These are phyloP conservation scores for Eciton burchellii DNA, from an alignment of 1,140 invertebrate species.

Conservation along the genomic window DNA sequence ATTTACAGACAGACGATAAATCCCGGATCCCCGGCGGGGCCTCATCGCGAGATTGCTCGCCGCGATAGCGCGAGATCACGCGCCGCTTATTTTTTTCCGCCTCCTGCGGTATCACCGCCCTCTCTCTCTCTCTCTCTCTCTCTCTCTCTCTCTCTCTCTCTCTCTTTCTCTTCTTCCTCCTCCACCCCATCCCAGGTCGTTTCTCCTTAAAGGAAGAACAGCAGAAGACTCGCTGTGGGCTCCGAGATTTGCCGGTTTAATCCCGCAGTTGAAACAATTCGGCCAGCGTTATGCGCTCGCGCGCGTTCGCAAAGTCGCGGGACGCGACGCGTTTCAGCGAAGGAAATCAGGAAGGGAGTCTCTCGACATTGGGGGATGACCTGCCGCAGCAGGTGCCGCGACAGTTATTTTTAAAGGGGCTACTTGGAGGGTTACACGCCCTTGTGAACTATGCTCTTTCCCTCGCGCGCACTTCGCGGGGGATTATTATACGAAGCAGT, in stretches of 20 bases:
- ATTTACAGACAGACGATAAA: conserved; percentile 65
- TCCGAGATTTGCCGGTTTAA: conserved; percentile 44
- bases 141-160: not conserved
- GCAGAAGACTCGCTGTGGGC: not conserved
- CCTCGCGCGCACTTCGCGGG: conserved; percentile 66
- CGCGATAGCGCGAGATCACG: conserved; percentile 38
- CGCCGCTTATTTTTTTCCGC: conserved; percentile 47
- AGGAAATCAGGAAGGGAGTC: conserved; percentile 59
- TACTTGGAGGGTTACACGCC: conserved; percentile 74
- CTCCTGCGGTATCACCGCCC: conserved; percentile 43
- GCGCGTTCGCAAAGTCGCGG: not conserved
- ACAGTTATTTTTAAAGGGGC: conserved; percentile 80
- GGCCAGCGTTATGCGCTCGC: not conserved
- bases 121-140: not conserved
- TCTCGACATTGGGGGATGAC: conserved; percentile 43
- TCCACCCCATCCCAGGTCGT: too few species aligned
- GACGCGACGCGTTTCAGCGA: conserved; percentile 59
- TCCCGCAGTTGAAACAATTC: conserved; percentile 59
- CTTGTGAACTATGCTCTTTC: conserved; percentile 47
- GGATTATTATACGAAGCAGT: conserved; percentile 72
- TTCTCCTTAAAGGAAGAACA: too few species aligned
- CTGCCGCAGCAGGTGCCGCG: conserved; percentile 76
- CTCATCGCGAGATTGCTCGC: conserved; percentile 63
- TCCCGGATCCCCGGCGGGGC: conserved; percentile 35
- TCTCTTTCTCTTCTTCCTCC: not conserved